Base-by-base conservation (phyloP, 2,797 vertebrate genomes). In the Crenichthys baileyi region DNA sequence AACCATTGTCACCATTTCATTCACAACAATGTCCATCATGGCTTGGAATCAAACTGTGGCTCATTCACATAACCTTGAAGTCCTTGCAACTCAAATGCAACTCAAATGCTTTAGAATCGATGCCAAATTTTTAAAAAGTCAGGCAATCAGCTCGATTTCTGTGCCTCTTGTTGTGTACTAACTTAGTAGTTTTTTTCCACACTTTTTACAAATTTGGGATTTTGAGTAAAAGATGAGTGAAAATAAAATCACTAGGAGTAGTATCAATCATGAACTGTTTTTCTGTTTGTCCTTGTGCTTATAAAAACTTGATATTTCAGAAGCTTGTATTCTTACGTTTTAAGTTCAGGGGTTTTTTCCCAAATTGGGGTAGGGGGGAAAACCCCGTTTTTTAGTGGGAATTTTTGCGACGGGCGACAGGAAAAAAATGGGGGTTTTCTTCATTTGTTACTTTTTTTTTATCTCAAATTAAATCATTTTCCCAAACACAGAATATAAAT, bases 401-500 rank as follows among this genome's bases (percentile, higher is more conserved):
- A 48, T 78, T 88, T 88, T 91, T 86, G 76, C 90, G 92, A 93
- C 91, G 88, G 92, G 84, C 79, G 68, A 1, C 60, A 81, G 44
- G 79, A 92, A 92, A 92, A 85, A 86, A n/a, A n/a, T n/a, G 83
- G 76, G 80, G 72, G 86, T 85, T 93, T 75, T 70, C 87, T 84
- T 82, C 63, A 15, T 86, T 90, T 90, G 85, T 82, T 85, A 76
- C 87, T 91, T 83, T 89, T 84, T 93, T 93, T 88, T 15, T 91
- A 2, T 56, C 92, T 94, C 93, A 94, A n/a, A n/a, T 95, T 94
- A 92, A 88, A 91, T 92, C 90, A 94, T 95, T 94, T 93, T 91
- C 76, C 79, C 90, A 93, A 86, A 87, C 84, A 85, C 77, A 82
- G 88, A 92, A 92, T 96, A 96, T 96, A 96, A 96, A 96, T 86